Percentiles rank a stretch among this genome's conserved stretches.
phyloP scores from a whole-genome alignment of 2,797 vertebrate species.

The Tenualosa thibaudeaui region DNA sequence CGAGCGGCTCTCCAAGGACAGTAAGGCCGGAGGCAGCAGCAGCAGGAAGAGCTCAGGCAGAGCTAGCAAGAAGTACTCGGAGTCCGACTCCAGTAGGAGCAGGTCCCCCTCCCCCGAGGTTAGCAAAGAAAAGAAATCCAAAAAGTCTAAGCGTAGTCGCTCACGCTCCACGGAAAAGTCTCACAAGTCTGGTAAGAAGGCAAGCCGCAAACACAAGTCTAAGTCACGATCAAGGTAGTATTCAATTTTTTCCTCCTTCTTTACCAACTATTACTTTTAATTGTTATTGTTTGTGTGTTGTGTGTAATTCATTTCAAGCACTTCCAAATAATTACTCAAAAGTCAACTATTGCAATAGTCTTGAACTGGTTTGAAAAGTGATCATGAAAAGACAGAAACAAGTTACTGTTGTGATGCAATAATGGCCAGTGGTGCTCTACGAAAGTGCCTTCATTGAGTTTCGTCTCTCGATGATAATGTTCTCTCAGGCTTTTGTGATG shows the following conservation, averaged over 20 bases:
- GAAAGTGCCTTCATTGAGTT: neutral
- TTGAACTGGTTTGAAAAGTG: neutral
- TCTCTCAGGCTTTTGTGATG: neutral
- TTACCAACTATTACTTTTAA: slow-evolving; percentile 45
- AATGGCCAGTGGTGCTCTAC: slow-evolving; percentile 31
- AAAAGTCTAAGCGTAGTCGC: slow-evolving; percentile 98
- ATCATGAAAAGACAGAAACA: neutral
- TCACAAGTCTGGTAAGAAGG: slow-evolving; percentile 99
- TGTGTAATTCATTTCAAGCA: slow-evolving; percentile 18
- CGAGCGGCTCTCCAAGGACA: slow-evolving; percentile 85
- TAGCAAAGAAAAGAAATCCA: slow-evolving; percentile 98
- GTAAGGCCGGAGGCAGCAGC: slow-evolving; percentile 66
- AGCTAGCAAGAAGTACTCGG: slow-evolving; percentile 87
- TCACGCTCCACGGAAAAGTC: slow-evolving; percentile 97
- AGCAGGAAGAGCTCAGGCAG: slow-evolving; percentile 86
- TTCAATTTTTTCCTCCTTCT: slow-evolving; percentile 83
- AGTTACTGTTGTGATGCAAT: neutral
- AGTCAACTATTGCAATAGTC: neutral
- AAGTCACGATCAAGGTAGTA: slow-evolving; percentile 99
- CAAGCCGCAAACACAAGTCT: slow-evolving; percentile 99
- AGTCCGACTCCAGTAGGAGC: slow-evolving; percentile 92
- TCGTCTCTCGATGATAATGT: neutral
- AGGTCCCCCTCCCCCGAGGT: slow-evolving; percentile 90
- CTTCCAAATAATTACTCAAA: neutral
- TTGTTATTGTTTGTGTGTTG: slow-evolving; percentile 47